Base-by-base conservation (phyloP, 2,113 vertebrate species). In the Corynorhinus townsendii region DNA sequence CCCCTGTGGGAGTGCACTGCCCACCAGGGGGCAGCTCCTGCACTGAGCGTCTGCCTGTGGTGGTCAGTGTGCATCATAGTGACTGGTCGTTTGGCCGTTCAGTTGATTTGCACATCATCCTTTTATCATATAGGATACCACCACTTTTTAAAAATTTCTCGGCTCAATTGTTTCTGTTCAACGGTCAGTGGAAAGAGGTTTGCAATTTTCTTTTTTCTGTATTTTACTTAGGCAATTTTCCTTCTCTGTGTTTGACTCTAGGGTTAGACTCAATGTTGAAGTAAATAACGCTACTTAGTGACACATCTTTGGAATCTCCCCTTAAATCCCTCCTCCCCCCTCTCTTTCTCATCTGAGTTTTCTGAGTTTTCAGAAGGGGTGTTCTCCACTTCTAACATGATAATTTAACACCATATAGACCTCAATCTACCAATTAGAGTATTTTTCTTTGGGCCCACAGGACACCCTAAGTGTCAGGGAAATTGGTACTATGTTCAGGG, bases 51-150 rank as follows among this genome's bases (percentile, higher is more conserved):
- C 22, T 56, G 54, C 54, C 54, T 22, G 22, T 56, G 8, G 22
- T 56, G 22, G 54, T 56, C 54, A 56, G 54, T 56, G 22, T 0
- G 2, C 8, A 1, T 56, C 54, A 56, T 10, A 10, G 54, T 4
- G 54, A 56, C 54, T 1, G 3, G 54, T 56, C 3, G 2, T 56
- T 24, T 3, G 7, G 9, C 54, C 0, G 3, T 24, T 56, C 8
- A 24, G 54, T 56, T 22, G 22, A 56, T 56, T 56, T 56, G 22
- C 54, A 56, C 24, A 22, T 56, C 24, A 56, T 8, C 22, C 3
- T 56, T 56, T 56, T 56, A 56, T 24, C 54, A 56, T 56, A 56
- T 56, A 24, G 22, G 54, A 20, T 20, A 38, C n/a, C n/a, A 38
- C 8, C n/a, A 69, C 68, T 38, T 69, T 35, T 69, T 10, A 38